Evolutionary conservation across 2,888 invertebrate species (phyloP).

Genomic region (Bellardia pandia): DNA sequence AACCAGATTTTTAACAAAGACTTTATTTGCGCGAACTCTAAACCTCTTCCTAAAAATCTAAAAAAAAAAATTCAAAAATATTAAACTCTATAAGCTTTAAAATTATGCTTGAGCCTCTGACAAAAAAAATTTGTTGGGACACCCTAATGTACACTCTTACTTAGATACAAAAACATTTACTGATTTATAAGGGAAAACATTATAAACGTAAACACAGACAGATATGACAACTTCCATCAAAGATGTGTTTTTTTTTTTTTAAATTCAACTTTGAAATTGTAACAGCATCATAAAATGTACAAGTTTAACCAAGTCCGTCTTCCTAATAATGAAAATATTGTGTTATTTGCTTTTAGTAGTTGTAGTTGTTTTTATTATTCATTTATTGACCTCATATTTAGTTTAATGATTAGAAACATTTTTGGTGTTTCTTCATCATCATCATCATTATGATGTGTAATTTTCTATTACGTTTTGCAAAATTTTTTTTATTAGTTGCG

Average conservation of each 20-base stretch:
- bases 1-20: no score
- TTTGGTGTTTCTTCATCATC: neutral
- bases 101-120: no score
- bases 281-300: neutral
- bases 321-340: neutral
- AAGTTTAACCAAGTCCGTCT: neutral
- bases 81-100: no score
- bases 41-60: no score
- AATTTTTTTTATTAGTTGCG: neutral
- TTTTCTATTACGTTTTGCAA: constrained; percentile 20
- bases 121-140: no score
- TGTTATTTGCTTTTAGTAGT: neutral
- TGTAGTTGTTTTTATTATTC: constrained; percentile 8
- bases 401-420: constrained; percentile 19
- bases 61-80: no score
- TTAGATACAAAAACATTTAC: neutral
- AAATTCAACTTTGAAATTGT: constrained; percentile 4
- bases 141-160: no score
- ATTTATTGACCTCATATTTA: constrained; percentile 30
- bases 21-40: no score
- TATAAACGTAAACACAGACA: neutral
- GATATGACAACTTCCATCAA: constrained; percentile 35
- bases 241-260: neutral
- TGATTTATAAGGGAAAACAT: neutral
- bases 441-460: neutral